Evolutionary conservation across 2,888 invertebrate species (phyloP).

Genomic region (Rhogogaster chlorosoma): DNA sequence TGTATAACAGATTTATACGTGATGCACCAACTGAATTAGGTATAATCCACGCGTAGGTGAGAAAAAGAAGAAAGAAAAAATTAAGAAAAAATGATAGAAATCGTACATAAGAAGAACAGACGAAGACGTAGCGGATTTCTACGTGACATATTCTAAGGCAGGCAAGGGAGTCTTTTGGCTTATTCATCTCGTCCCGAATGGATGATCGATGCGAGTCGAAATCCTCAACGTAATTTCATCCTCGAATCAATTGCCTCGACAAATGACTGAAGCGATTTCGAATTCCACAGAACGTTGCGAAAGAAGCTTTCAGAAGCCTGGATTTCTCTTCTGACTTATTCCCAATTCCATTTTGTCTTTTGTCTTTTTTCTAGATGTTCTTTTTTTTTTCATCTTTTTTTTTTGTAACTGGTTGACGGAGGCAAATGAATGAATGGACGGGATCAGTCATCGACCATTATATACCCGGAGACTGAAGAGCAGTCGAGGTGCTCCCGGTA

Average conservation of each 20-base stretch:
- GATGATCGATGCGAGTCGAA: conserved; percentile 29
- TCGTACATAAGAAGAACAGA: conserved; percentile 47
- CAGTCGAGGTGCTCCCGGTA: conserved; percentile 49
- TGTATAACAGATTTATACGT: not conserved
- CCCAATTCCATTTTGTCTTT: not conserved
- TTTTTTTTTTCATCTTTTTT: not conserved
- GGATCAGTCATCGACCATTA: conserved; percentile 37
- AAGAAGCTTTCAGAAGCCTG: not conserved
- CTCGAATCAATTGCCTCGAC: not conserved
- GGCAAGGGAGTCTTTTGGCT: conserved; percentile 42
- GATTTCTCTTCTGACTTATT: not conserved
- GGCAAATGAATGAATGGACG: conserved; percentile 20
- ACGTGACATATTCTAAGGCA: conserved; percentile 52
- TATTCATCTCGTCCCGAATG: not conserved
- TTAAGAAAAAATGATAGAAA: conserved; percentile 47
- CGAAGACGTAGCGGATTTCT: conserved; percentile 45
- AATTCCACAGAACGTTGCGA: not conserved
- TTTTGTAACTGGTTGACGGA: not conserved
- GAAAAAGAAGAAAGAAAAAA: conserved; percentile 54
- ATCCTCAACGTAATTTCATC: not conserved
- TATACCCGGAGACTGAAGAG: conserved; percentile 21
- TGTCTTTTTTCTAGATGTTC: not conserved
- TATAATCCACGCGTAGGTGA: not conserved
- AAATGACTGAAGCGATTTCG: conserved; percentile 1
- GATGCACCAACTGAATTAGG: not conserved